Evolutionary conservation across 1,140 invertebrate species (phyloP).

Genomic region (Drosophila tsacasi): DNA sequence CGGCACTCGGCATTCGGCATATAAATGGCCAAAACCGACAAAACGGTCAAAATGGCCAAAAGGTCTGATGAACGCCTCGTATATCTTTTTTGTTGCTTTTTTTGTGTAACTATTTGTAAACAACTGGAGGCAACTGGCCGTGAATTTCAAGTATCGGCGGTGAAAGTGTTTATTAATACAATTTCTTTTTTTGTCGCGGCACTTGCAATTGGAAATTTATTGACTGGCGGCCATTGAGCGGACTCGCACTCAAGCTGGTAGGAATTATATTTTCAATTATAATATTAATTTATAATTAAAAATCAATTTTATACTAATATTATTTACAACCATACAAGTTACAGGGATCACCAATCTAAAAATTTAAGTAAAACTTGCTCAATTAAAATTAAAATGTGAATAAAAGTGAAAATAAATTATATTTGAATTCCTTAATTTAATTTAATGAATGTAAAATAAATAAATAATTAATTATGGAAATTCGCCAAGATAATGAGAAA

Average conservation of each 20-base stretch:
- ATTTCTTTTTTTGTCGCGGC: slow-evolving; percentile 63
- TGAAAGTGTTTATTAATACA: slow-evolving; percentile 80
- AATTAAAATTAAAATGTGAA: neutral
- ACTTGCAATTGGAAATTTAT: slow-evolving; percentile 52
- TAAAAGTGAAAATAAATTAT: neutral
- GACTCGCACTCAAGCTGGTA: neutral
- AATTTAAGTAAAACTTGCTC: neutral
- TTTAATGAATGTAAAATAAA: too few species aligned
- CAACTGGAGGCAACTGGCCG: slow-evolving; percentile 56
- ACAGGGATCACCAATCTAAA: neutral
- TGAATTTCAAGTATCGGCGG: slow-evolving; percentile 71
- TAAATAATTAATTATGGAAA: too few species aligned
- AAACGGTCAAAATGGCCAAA: slow-evolving; percentile 66
- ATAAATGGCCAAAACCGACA: slow-evolving; percentile 59
- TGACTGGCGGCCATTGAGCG: slow-evolving; percentile 36
- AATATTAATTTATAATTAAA: neutral
- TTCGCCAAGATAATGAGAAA: too few species aligned
- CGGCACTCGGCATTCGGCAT: slow-evolving; percentile 49
- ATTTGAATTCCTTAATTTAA: neutral
- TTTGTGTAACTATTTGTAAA: slow-evolving; percentile 60
- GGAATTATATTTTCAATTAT: neutral
- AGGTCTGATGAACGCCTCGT: slow-evolving; percentile 25
- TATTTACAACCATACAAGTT: neutral
- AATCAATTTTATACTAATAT: too few species aligned
- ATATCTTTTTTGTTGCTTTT: slow-evolving; percentile 7